Conservation (phyloP, 2,113 vertebrate genomes). For the Laticauda colubrina region DNA sequence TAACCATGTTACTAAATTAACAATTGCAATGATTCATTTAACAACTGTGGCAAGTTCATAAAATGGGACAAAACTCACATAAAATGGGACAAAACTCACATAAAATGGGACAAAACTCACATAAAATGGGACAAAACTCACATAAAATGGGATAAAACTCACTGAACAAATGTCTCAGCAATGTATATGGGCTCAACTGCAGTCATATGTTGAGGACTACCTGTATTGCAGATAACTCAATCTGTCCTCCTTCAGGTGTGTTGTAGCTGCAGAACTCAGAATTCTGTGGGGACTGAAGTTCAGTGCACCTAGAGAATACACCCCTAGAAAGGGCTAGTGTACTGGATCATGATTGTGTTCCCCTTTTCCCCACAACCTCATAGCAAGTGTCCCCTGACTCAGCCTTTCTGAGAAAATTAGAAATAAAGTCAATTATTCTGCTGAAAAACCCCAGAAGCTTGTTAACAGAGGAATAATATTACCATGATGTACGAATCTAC, state of each 20-base stretch:
- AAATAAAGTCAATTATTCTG: neutral
- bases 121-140: neutral
- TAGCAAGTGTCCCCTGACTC: constrained; percentile 16
- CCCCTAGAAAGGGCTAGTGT: neutral
- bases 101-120: neutral
- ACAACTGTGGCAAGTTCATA: neutral
- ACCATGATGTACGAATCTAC: constrained; percentile 18
- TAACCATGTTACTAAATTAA: neutral
- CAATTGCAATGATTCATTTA: neutral
- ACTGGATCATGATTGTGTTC: neutral
- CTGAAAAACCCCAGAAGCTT: constrained; percentile 8
- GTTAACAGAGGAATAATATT: constrained; percentile 34
- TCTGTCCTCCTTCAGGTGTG: neutral
- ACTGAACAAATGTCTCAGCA: neutral
- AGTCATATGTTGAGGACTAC: neutral
- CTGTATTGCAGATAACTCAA: neutral
- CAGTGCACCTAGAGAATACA: neutral
- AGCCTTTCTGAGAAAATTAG: constrained; percentile 29
- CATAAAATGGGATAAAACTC: neutral
- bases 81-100: neutral
- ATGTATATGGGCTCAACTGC: neutral
- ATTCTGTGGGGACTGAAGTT: neutral
- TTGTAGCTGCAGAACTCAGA: neutral
- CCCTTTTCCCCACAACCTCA: neutral
- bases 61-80: neutral